phyloP scores from a whole-genome alignment of 2,113 vertebrate genomes.

The Argyrosomus japonicus region DNA sequence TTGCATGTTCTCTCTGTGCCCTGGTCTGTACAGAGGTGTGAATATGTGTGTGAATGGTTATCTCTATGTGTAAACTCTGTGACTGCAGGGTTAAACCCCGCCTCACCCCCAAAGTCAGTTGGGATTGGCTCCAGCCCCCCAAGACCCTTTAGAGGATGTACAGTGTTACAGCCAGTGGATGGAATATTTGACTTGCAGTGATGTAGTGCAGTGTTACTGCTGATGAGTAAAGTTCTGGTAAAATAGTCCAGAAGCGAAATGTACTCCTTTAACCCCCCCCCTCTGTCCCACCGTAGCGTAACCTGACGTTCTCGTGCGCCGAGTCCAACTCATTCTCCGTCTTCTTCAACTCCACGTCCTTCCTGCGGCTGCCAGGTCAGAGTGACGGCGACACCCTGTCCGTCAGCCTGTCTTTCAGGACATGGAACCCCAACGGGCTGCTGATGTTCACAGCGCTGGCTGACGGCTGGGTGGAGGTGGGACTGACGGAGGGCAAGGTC shows the following conservation, averaged over 20 bases:
- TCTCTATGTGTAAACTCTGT: too few species aligned
- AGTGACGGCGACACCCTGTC: conserved; percentile 89
- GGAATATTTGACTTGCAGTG: too few species aligned
- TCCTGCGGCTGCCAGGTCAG: conserved; percentile 90
- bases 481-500: conserved; percentile 91
- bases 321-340: conserved; percentile 91
- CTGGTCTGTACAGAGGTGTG: too few species aligned
- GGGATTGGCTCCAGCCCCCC: too few species aligned
- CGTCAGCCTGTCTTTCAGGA: conserved; percentile 93
- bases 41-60: too few species aligned
- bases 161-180: too few species aligned
- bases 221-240: too few species aligned
- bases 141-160: too few species aligned
- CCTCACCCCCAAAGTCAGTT: too few species aligned
- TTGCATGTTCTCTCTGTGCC: too few species aligned
- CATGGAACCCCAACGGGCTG: conserved; percentile 94
- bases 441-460: conserved; percentile 91
- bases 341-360: conserved; percentile 96
- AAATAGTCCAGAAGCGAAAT: background rate
- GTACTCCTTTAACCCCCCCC: background rate
- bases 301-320: conserved; percentile 93
- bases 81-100: too few species aligned
- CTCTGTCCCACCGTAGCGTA: conserved; percentile 82
- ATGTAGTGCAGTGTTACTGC: too few species aligned
- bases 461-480: conserved; percentile 91